Base-by-base conservation (phyloP, 2,888 invertebrate species). In the Priocnemis perturbator region DNA sequence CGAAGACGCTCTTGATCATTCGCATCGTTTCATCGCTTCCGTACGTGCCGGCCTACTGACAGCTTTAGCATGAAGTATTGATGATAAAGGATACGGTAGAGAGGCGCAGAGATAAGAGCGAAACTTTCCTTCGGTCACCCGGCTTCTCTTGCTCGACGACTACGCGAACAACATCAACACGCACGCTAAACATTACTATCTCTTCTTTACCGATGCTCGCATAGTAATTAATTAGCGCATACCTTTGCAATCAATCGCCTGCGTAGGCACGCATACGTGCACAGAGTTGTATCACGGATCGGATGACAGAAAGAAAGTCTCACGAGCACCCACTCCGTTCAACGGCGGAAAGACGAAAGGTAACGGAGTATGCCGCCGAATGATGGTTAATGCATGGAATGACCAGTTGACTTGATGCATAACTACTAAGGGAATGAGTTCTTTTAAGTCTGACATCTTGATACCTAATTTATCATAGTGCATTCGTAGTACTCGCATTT, bases 381-480 rank as follows among this genome's bases (percentile, higher is more conserved):
- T 65, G 48, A 52, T 20, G 48, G 37, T 11, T 65, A 64, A 60
- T 75, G 77, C 73, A 73, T 71, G 73, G 57, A 66, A 66, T 71
- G 64, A 64, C 64, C 55, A 62, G 50, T 63, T 57, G 55, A 63
- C 37, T 50, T 37, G 37, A 11, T 11, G 37, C 37, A 37, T 9
- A 37, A 37, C 37, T 37, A 26, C 26, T 37, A 37, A 9, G 11
- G 37, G 37, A 37, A 37, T 37, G 37, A 37, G 17, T 7, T n/a
- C 23, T 60, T 47, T 26, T 56, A 9, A 17, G 14, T 55, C n/a
- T 44, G n/a, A 52, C 37, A 9, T 37, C 11, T 37, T 37, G 37
- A 37, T 11, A 37, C 7, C 7, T 37, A 1, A 11, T 2, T 37
- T 37, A 26, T 7, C 26, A 26, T 37, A 9, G 37, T 37, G n/a